Evolutionary conservation across 2,797 vertebrate genomes (phyloP).

Genomic region (Microtus obscurus): DNA sequence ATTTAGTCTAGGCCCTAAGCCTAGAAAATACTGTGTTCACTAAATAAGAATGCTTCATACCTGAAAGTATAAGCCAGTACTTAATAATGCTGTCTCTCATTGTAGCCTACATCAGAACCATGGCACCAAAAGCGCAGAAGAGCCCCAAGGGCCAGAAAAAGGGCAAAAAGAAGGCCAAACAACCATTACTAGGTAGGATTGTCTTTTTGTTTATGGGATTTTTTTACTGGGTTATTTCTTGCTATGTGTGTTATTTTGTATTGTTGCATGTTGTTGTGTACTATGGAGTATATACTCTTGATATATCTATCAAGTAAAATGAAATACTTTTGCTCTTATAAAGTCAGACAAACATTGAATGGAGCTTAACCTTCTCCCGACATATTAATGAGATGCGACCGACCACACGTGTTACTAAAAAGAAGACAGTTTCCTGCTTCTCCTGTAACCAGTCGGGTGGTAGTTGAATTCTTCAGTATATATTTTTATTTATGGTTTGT

Average conservation of each 20-base stretch:
- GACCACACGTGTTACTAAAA: background rate
- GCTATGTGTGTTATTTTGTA: background rate
- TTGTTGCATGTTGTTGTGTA: no score
- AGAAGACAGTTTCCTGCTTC: background rate
- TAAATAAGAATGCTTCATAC: constrained; percentile 1
- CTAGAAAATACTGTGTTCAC: constrained; percentile 28
- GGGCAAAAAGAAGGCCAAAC: constrained; percentile 80
- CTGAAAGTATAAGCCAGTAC: constrained; percentile 5
- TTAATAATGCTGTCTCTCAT: constrained; percentile 62
- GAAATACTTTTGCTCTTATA: constrained; percentile 13
- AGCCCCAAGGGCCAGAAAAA: background rate
- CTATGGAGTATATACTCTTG: background rate
- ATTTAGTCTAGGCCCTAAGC: background rate
- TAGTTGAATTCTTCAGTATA: background rate
- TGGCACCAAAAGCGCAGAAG: constrained; percentile 81
- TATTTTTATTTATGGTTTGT: constrained; percentile 24
- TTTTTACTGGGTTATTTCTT: constrained; percentile 29
- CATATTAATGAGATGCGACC: background rate
- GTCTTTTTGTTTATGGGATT: background rate
- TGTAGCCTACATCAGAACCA: constrained; percentile 79
- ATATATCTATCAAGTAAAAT: background rate
- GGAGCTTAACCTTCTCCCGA: background rate
- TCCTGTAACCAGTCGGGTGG: background rate
- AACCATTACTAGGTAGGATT: constrained; percentile 74
- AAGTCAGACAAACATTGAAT: constrained; percentile 39